These are phyloP conservation scores for Cetonia aurata DNA, from an alignment of 2,888 invertebrate genomes.

Conservation along the genomic window DNA sequence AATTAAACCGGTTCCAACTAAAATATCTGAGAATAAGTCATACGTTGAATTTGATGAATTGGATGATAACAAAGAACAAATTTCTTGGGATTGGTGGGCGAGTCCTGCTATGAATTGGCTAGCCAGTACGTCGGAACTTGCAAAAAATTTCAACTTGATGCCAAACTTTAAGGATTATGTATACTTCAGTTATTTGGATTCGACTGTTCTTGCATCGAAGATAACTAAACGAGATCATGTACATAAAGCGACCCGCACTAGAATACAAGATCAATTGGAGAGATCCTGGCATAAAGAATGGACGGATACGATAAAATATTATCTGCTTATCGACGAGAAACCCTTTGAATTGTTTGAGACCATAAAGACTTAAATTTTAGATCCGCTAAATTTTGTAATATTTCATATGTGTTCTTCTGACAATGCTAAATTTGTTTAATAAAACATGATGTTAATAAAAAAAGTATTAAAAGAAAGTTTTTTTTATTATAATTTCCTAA, in stretches of 20 bases:
- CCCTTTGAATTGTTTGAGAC: constrained; percentile 47
- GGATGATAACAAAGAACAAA: constrained; percentile 52
- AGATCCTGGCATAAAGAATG: constrained; percentile 65
- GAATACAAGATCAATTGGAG: constrained; percentile 65
- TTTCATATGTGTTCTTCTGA: not conserved
- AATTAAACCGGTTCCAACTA: constrained; percentile 52
- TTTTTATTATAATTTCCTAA: too few relatives aligned
- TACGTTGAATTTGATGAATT: constrained; percentile 43
- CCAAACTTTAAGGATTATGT: constrained; percentile 49
- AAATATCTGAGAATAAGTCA: constrained; percentile 46
- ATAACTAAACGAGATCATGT: constrained; percentile 61
- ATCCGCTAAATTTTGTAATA: too few relatives aligned
- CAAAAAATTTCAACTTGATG: constrained; percentile 54
- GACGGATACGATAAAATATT: constrained; percentile 59
- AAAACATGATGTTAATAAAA: not conserved
- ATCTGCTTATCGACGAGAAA: constrained; percentile 44
- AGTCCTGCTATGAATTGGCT: constrained; percentile 64
- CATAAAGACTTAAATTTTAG: constrained; percentile 45
- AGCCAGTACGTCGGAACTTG: constrained; percentile 58
- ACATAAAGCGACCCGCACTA: constrained; percentile 62
- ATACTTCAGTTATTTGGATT: constrained; percentile 55
- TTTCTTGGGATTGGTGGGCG: constrained; percentile 66
- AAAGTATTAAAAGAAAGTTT: too few relatives aligned
- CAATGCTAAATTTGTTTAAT: not conserved
- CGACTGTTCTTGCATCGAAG: constrained; percentile 56